phyloP scores from a whole-genome alignment of 2,113 vertebrate genomes.

The Bubo bubo region DNA sequence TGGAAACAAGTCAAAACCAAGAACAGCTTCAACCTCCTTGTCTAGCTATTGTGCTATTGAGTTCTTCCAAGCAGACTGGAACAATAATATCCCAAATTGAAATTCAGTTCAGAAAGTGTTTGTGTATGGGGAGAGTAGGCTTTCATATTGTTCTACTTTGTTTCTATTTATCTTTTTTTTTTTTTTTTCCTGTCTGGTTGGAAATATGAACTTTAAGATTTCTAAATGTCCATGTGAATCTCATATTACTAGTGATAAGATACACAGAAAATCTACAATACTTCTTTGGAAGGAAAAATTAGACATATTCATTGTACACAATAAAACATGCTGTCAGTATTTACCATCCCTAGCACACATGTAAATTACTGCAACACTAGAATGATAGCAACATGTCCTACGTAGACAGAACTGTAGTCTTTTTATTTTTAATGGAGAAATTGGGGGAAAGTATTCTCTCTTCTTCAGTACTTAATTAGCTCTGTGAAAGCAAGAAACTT shows the following conservation, averaged over 20 bases:
- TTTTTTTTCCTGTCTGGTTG: background rate
- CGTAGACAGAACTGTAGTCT: background rate
- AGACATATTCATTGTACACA: background rate
- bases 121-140: fast-evolving
- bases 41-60: background rate
- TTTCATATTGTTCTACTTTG: background rate
- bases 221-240: background rate
- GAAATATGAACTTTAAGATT: background rate
- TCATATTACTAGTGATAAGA: background rate
- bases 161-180: background rate
- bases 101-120: background rate
- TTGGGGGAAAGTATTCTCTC: background rate
- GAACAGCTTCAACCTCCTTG: background rate
- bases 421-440: background rate
- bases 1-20: background rate
- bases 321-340: background rate
- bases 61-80: background rate
- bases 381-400: background rate
- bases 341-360: background rate
- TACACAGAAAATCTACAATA: background rate
- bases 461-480: slow-evolving; percentile 18
- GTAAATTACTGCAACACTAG: background rate
- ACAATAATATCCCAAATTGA: background rate
- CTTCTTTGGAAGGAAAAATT: background rate
- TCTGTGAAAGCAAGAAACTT: background rate